Base-by-base conservation (phyloP, 2,888 invertebrate species). In the Amiota mariae region DNA sequence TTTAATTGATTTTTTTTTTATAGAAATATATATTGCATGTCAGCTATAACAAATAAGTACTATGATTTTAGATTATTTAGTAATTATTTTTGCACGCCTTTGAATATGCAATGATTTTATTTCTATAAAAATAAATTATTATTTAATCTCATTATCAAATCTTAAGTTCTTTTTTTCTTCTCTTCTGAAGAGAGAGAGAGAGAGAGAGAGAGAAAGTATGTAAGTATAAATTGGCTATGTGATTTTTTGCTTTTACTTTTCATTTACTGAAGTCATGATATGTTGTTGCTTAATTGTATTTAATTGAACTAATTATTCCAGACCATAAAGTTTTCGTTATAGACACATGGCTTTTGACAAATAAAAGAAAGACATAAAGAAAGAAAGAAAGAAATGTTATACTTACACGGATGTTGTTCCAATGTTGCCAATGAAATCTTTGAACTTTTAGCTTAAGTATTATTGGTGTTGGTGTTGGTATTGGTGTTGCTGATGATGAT, bases 221-320 rank as follows among this genome's bases (percentile, higher is more conserved):
- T n/a, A n/a, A n/a, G n/a, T 59, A n/a, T 10, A 18, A 24, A 59
- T 20, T 20, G 24, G 59, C n/a, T 20, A 59, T 59, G 20, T 59
- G 18, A 36, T n/a, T 18, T 63, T 63, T 63, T 36, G 10, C 46
- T 18, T 18, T 63, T 12, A 36, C n/a, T 72, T 73, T 77, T 76
- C 77, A 73, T 73, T 75, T 59, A 83, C 79, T 24, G 24, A 13
- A 63, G 46, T 36, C 36, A 36, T 36, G 36, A 36, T 36, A 36
- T 36, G 36, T 36, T 36, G 36, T 8, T 54, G 59, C 20, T 63
- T 85, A 83, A 84, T 83, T 84, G 79, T 72, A 77, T 86, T 85
- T 84, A 83, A 84, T 83, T 85, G 83, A 78, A 76, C 82, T 83
- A 84, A 85, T 84, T 85, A 84, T 84, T 84, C 85, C 86, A 75